These are phyloP conservation scores for Megalonaias nervosa DNA, from an alignment of 1,140 invertebrate species.

Conservation along the genomic window DNA sequence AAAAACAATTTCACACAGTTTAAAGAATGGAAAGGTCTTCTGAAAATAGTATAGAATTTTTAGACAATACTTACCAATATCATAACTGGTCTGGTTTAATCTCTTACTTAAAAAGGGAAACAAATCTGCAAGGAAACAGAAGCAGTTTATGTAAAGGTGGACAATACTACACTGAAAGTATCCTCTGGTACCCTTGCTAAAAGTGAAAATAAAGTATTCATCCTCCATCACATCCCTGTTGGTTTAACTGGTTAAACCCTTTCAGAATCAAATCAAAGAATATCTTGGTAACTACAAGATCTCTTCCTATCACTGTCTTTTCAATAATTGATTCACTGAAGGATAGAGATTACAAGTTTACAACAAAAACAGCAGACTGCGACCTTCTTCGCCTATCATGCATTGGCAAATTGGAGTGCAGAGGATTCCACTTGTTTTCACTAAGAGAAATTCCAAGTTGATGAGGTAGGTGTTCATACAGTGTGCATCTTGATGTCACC, in stretches of 20 bases:
- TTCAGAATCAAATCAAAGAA: not conserved
- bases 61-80: constrained; percentile 53
- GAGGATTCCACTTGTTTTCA: no score
- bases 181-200: not conserved
- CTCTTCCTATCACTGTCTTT: not conserved
- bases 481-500: no score
- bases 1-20: not conserved
- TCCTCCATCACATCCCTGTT: not conserved
- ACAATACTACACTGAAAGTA: not conserved
- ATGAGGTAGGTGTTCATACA: no score
- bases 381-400: no score
- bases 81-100: constrained; percentile 61
- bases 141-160: constrained; percentile 13
- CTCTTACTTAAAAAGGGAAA: constrained; percentile 81
- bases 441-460: no score
- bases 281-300: not conserved
- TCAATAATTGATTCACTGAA: not conserved
- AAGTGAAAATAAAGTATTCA: constrained; percentile 4
- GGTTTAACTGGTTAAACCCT: not conserved
- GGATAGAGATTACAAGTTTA: not conserved
- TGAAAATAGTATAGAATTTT: not conserved
- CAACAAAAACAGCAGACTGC: no score
- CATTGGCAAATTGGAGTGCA: no score
- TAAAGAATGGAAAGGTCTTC: constrained; percentile 1
- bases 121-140: constrained; percentile 74